Base-by-base conservation (phyloP, 30 jellyfish, hydroid and myxozoan genomes). In the Turritopsis dohrnii region DNA sequence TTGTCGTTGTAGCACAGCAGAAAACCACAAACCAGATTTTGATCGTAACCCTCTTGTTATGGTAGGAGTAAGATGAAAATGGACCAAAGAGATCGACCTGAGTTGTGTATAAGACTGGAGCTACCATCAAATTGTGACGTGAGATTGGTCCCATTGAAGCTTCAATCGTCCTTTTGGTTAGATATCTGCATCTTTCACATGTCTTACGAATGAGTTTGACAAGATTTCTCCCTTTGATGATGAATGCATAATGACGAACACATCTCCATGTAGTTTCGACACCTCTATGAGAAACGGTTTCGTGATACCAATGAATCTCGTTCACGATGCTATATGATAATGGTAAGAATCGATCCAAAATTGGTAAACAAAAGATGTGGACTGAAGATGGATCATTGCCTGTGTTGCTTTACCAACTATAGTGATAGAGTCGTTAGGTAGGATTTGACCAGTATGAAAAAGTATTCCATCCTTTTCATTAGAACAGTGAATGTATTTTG, bases 1-100 rank as follows among this genome's bases (percentile, higher is more conserved):
- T 52, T 23, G 85, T 28, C 16, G 74, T 77, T 8, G 82, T 25
- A 9, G 77, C 77, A 69, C 77, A 69, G 22, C 77, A 69, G 77
- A 69, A 69, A 21, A 66, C 76, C 16, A 66, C 76, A 17, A 66
- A 26, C 76, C 76, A 66, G 17, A 66, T 21, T 66, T 66, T 41
- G 60, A 41, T 41, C 13, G 60, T 41, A 41, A 13, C 60, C 13
- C 60, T 41, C 60, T 41, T 41, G 60, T 41, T 41, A 41, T 41
- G 60, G 13, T 41, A 41, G 9, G 82, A 73, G 52, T 19, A 73
- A 4, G 82, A 73, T 19, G 4, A 52, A 26, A 25, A 73, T n/a
- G 82, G 82, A 1, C 82, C 82, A 19, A 21, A 73, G 1, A 73
- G 16, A 73, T 73, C 82, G 52, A 73, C 82, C 23, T 73, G 82